phyloP scores from a whole-genome alignment of 2,113 vertebrate genomes.

The Pterocles gutturalis region DNA sequence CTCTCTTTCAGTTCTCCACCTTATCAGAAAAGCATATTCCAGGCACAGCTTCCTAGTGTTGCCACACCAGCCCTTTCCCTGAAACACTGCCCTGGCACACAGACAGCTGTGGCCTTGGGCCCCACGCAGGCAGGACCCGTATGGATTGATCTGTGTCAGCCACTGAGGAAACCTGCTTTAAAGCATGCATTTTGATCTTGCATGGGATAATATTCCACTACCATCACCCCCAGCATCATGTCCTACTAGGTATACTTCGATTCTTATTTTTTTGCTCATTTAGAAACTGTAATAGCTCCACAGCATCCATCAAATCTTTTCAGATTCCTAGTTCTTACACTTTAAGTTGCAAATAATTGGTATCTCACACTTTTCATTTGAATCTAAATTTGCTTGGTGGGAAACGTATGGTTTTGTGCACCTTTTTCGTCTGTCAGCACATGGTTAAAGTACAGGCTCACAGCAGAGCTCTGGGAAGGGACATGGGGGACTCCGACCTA shows the following conservation, averaged over 20 bases:
- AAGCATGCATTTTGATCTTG: not conserved
- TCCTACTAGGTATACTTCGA: no score
- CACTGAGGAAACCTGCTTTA: not conserved
- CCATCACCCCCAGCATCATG: not conserved
- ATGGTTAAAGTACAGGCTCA: not conserved
- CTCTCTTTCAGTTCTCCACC: not conserved
- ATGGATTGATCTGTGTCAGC: not conserved
- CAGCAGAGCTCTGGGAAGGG: not conserved
- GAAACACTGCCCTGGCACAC: not conserved
- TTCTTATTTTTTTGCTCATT: not conserved
- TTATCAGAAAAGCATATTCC: accelerated
- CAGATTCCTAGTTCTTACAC: not conserved
- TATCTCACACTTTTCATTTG: not conserved
- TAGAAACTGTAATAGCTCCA: not conserved
- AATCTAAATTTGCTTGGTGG: not conserved
- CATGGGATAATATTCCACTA: not conserved
- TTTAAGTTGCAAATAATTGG: not conserved
- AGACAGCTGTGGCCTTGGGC: not conserved
- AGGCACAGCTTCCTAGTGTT: not conserved
- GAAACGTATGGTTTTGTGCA: not conserved
- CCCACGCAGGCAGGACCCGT: not conserved
- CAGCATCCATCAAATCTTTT: not conserved
- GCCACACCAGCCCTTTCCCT: not conserved
- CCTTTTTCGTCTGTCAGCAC: not conserved
- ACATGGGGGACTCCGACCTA: not conserved